Conservation (phyloP, 2,888 invertebrate species). For the Philonicus albiceps region DNA sequence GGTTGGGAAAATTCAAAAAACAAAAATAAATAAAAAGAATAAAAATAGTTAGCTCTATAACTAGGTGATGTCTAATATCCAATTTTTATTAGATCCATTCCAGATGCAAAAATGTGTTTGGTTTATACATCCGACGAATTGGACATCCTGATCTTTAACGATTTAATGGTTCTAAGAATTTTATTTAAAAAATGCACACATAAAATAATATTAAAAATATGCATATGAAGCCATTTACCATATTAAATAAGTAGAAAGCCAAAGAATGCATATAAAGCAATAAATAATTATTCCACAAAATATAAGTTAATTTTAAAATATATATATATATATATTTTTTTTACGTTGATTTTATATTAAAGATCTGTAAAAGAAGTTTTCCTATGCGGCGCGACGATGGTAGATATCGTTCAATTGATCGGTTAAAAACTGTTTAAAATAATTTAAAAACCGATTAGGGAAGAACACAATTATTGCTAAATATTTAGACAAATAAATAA, state of each 20-base stretch:
- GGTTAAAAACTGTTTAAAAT: background rate
- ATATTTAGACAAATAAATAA: background rate
- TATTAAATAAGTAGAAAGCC: slow-evolving; percentile 18
- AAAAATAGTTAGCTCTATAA: slow-evolving; percentile 5
- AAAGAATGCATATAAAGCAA: slow-evolving; percentile 15
- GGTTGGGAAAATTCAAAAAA: background rate
- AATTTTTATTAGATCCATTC: slow-evolving; percentile 44
- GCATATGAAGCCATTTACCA: background rate
- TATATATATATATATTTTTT: background rate
- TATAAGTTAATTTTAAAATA: background rate
- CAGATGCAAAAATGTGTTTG: slow-evolving; percentile 48
- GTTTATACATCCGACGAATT: slow-evolving; percentile 46
- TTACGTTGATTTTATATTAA: background rate
- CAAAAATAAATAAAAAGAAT: background rate
- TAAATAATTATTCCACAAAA: slow-evolving; percentile 18
- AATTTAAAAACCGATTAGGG: background rate
- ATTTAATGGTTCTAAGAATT: background rate
- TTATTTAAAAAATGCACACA: background rate
- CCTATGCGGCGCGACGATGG: background rate
- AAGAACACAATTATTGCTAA: background rate
- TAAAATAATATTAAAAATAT: background rate
- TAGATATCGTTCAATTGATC: background rate
- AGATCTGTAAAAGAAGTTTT: slow-evolving; percentile 25
- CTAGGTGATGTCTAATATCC: slow-evolving; percentile 24
- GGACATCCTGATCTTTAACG: slow-evolving; percentile 42